Evolutionary conservation across 2,797 vertebrate species (phyloP).

Genomic region (Gymnothorax javanicus): DNA sequence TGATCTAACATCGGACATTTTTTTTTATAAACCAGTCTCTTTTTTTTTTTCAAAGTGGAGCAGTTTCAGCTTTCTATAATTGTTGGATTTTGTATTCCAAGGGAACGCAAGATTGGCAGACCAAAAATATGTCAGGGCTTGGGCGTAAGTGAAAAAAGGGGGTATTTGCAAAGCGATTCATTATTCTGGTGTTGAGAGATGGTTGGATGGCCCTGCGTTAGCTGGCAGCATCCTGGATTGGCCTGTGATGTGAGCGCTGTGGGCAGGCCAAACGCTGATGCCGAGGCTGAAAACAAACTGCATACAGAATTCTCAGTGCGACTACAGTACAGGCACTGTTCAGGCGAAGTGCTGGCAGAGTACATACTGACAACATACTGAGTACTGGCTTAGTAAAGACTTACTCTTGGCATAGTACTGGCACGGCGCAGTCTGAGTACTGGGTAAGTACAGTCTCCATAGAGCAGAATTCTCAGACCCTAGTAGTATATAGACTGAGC

Average conservation of each 20-base stretch:
- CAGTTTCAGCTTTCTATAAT: neutral
- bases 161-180: neutral
- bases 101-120: neutral
- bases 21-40: neutral
- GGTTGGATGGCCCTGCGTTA: neutral
- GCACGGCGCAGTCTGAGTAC: neutral
- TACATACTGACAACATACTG: neutral
- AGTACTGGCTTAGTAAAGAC: neutral
- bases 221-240: neutral
- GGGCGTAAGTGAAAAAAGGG: neutral
- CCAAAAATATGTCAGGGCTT: neutral
- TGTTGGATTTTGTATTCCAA: constrained; percentile 8
- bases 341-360: neutral
- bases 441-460: neutral
- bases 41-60: neutral
- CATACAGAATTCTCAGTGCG: neutral
- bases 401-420: neutral
- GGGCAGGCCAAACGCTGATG: neutral
- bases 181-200: neutral
- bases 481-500: neutral
- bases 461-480: no score
- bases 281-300: neutral
- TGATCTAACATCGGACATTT: neutral
- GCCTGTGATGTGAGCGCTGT: neutral
- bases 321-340: neutral